phyloP scores from a whole-genome alignment of 2,113 vertebrate species.

The Bujurquina vittata region DNA sequence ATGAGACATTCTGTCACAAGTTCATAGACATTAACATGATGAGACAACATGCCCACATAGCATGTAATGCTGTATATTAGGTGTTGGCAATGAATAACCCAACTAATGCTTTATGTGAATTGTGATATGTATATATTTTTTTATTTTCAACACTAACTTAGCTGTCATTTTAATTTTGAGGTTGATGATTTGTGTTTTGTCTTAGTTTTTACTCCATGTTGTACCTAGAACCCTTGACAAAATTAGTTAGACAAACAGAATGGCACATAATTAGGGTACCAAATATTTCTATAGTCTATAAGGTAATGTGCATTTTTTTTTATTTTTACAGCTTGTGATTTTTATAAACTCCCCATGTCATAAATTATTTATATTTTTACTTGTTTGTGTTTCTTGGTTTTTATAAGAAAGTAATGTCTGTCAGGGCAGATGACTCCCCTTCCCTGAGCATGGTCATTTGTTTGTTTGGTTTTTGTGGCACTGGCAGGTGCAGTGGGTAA shows the following conservation, averaged over 20 bases:
- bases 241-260: background rate
- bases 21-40: conserved; percentile 39
- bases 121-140: background rate
- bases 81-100: background rate
- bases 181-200: background rate
- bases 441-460: too few relatives aligned
- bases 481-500: too few relatives aligned
- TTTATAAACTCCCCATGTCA: background rate
- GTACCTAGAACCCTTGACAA: background rate
- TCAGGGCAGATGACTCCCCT: too few relatives aligned
- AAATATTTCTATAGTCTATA: background rate
- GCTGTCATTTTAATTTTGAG: background rate
- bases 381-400: too few relatives aligned
- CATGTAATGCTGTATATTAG: conserved; percentile 19
- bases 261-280: background rate
- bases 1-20: conserved; percentile 51
- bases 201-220: background rate
- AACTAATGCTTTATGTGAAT: background rate
- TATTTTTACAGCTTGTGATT: background rate
- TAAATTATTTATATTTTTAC: background rate
- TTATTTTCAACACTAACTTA: background rate
- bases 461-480: too few relatives aligned
- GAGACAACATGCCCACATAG: conserved; percentile 31
- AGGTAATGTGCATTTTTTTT: too few relatives aligned
- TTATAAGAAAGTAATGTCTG: too few relatives aligned